Percentiles rank a stretch among this genome's conserved stretches.
Evolutionary conservation across 2,113 vertebrate genomes (phyloP).

Genomic region (Notarius quadriscutis): DNA sequence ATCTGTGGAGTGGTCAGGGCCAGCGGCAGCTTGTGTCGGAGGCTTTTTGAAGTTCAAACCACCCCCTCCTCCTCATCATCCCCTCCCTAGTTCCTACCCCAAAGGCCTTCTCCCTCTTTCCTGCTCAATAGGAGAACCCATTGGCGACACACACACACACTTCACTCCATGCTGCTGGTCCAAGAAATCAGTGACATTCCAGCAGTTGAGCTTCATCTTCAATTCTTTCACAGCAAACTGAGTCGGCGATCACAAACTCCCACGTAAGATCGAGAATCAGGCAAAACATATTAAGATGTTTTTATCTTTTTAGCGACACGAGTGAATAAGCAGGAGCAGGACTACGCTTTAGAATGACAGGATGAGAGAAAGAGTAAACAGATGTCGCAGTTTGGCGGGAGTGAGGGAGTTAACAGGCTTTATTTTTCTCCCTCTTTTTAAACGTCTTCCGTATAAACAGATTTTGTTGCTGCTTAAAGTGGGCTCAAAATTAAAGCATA

Average conservation of each 20-base stretch:
- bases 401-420: conserved; percentile 76
- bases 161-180: conserved; percentile 45
- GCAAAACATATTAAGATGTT: background rate
- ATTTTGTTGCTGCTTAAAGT: conserved; percentile 96
- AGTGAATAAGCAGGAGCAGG: conserved; percentile 21
- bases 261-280: background rate
- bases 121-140: conserved; percentile 52
- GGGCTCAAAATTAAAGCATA: conserved; percentile 97
- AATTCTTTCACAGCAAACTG: background rate
- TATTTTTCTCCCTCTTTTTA: conserved; percentile 74
- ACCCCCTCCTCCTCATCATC: conserved; percentile 50
- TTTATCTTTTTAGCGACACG: background rate
- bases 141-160: conserved; percentile 49
- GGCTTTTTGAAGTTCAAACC: conserved; percentile 73
- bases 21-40: conserved; percentile 68
- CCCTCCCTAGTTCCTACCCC: conserved; percentile 35
- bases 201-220: background rate
- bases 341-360: conserved; percentile 43
- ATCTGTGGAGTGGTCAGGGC: conserved; percentile 71
- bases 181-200: conserved; percentile 40
- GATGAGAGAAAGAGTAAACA: conserved; percentile 64
- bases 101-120: conserved; percentile 50
- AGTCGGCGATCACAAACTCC: conserved; percentile 1
- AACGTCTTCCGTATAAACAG: conserved; percentile 93
- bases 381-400: conserved; percentile 68